Conservation (phyloP, 23 tunicate genomes). For the Trididemnum clinides region DNA sequence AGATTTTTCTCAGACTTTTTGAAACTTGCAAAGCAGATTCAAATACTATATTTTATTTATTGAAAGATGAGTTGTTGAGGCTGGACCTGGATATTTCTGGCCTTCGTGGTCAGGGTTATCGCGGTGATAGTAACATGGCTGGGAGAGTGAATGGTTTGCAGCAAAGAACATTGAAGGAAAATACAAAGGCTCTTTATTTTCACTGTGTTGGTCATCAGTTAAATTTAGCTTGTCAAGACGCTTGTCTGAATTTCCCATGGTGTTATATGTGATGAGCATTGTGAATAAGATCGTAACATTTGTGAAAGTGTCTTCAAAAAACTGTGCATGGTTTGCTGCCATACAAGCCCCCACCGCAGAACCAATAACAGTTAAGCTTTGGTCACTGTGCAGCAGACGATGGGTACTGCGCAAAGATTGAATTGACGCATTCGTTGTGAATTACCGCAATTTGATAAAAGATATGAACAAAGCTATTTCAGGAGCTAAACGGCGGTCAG, state of each 20-base stretch:
- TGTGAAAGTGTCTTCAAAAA: constrained; percentile 14
- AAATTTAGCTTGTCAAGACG: background rate
- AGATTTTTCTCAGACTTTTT: too few relatives aligned
- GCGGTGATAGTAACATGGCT: constrained; percentile 31
- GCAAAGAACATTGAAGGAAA: background rate
- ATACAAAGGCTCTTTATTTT: background rate
- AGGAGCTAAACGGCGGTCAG: background rate
- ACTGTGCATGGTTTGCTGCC: constrained; percentile 7
- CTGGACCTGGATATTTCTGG: constrained; percentile 3
- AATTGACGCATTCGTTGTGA: background rate
- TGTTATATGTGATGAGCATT: too few relatives aligned
- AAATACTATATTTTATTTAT: background rate
- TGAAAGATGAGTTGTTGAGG: constrained; percentile 18
- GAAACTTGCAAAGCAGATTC: constrained; percentile 12
- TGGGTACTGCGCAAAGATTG: constrained; percentile 20
- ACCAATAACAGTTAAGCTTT: background rate
- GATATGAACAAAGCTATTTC: background rate
- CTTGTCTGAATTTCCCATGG: too few relatives aligned
- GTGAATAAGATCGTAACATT: constrained; percentile 17
- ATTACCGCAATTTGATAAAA: background rate
- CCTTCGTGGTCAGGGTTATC: constrained; percentile 35
- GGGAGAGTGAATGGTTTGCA: too few relatives aligned
- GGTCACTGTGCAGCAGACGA: constrained; percentile 12
- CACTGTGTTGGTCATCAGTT: background rate
- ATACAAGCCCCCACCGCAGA: too few relatives aligned